Base-by-base conservation (phyloP, 2,888 invertebrate genomes). In the Capitulum mitella region DNA sequence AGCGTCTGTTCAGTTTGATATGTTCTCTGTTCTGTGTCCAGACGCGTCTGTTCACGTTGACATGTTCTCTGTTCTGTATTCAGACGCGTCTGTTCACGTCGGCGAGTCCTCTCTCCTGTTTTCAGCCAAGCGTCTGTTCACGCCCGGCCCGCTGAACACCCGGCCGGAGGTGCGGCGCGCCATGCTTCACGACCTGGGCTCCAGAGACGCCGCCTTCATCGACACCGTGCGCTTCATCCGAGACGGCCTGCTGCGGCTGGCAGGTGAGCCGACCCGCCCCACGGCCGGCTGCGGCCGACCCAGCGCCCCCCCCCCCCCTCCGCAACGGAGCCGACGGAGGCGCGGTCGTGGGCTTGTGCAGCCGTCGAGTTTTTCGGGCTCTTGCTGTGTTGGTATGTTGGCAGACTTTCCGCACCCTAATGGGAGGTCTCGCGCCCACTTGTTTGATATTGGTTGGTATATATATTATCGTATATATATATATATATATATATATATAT, bases 131-230 rank as follows among this genome's bases (percentile, higher is more conserved):
- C 85, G 85, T 80, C 81, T 86, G 75, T 86, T 86, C 81, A 86
- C 86, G 1, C 86, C 86, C 10, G 86, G 86, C 22, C 86, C 86
- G 1, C 82, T 86, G 32, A 83, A 84, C 29, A 84, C 84, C 14
- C 84, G 85, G 3, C 46, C 79, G 40, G 83, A 84, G 43, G 85
- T 86, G 16, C 85, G 86, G 80, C 81, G 84, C 77, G 86, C 85
- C 48, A 86, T 86, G 85, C 80, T 86, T 58, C 79, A 82, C 78
- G 86, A 86, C 81, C 80, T 85, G 43, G 86, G 86, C 8, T 86
- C 86, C 0, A 83, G 86, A 78, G 86, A 86, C 80, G 79, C 81
- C 3, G 83, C 84, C 46, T 86, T 86, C 80, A 83, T 86, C 22
- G 81, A 83, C 40, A 82, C 83, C 32, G 83, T 86, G 46, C 84